Evolutionary conservation across 2,888 invertebrate species (phyloP).

Genomic region (Erynnis tages): DNA sequence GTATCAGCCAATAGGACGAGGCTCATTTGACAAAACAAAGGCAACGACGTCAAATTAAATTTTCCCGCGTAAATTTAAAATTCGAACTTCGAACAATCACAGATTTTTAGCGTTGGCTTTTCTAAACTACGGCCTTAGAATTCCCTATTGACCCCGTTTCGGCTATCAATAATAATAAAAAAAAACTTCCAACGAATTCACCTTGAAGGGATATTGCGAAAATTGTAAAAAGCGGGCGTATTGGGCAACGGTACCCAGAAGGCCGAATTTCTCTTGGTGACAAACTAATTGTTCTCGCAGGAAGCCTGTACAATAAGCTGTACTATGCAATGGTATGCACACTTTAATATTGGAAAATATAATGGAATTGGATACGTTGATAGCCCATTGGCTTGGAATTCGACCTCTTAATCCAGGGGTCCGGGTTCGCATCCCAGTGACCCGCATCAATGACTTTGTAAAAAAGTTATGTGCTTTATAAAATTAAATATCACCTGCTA

Average conservation of each 20-base stretch:
- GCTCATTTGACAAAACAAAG: too few relatives aligned
- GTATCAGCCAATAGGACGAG: too few relatives aligned
- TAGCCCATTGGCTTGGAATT: too few relatives aligned
- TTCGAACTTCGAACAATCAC: slow-evolving; percentile 3
- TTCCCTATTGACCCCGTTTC: slow-evolving; percentile 40
- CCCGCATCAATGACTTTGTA: too few relatives aligned
- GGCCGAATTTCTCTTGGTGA: slow-evolving; percentile 61
- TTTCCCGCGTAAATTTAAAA: not conserved
- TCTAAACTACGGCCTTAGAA: slow-evolving; percentile 17
- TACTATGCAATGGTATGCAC: not conserved
- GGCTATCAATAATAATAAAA: slow-evolving; percentile 43
- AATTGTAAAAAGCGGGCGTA: slow-evolving; percentile 56
- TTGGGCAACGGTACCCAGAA: slow-evolving; percentile 46
- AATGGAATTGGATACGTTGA: too few relatives aligned
- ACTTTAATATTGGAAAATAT: too few relatives aligned
- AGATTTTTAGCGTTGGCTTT: slow-evolving; percentile 13
- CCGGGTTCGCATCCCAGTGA: too few relatives aligned
- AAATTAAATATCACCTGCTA: too few relatives aligned
- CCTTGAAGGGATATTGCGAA: slow-evolving; percentile 67
- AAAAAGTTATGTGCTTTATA: too few relatives aligned
- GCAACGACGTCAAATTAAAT: too few relatives aligned
- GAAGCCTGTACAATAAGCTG: not conserved
- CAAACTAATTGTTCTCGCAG: slow-evolving; percentile 20
- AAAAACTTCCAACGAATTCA: slow-evolving; percentile 47
- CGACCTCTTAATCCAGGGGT: too few relatives aligned